A percentile compares a stretch with the other conserved stretches of the same genome.
phyloP scores from a whole-genome alignment of 2,113 vertebrate genomes.

The Centrocercus urophasianus region DNA sequence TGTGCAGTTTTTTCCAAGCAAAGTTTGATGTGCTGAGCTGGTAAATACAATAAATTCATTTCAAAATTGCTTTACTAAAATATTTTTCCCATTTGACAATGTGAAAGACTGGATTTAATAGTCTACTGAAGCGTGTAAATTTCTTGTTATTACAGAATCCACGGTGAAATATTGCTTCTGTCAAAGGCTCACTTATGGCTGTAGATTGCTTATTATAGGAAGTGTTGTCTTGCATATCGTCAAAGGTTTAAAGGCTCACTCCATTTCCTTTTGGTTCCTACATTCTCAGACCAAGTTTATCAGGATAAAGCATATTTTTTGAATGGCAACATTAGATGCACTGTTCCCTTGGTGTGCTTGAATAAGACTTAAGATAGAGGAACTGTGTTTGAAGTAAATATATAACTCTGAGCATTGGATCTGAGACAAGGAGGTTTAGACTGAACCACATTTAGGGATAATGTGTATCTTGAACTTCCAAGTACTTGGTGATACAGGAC shows the following conservation, averaged over 20 bases:
- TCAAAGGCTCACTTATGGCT: constrained; percentile 29
- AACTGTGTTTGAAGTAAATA: not conserved
- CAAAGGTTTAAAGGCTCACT: not conserved
- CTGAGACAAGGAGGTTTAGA: not conserved
- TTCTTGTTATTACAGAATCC: constrained; percentile 11
- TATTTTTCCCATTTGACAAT: not conserved
- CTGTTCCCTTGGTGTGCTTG: not conserved
- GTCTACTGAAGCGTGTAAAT: constrained; percentile 13
- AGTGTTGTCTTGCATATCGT: not conserved
- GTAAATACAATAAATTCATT: not conserved
- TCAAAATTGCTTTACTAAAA: not conserved
- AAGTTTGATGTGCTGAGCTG: not conserved
- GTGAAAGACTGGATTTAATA: constrained; percentile 18
- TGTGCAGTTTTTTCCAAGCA: not conserved
- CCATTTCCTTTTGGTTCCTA: not conserved
- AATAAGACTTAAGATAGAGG: not conserved
- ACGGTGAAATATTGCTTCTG: constrained; percentile 33
- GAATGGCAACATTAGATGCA: not conserved
- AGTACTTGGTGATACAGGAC: not conserved
- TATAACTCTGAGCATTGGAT: not conserved
- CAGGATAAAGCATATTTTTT: not conserved
- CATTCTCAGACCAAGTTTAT: not conserved
- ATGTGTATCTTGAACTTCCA: not conserved
- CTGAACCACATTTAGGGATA: not conserved
- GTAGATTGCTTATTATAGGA: not conserved